phyloP scores from a whole-genome alignment of 2,888 invertebrate species.

The Amphiduros pacificus region DNA sequence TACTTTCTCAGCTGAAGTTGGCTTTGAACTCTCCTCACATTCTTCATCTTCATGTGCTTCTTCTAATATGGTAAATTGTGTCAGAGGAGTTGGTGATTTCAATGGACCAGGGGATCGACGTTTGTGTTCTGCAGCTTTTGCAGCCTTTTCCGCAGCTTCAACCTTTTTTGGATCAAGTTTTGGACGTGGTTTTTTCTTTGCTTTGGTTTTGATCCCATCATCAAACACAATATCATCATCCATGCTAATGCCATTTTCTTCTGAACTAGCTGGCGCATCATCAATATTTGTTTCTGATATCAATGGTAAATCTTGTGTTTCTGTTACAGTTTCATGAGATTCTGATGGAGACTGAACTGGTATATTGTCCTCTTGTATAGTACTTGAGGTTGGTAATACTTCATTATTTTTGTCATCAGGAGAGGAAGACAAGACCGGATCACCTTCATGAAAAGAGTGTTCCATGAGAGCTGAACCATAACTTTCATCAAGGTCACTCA shows the following conservation, averaged over 20 bases:
- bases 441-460: not conserved
- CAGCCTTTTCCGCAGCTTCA: not conserved
- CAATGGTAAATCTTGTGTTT: not conserved
- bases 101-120: too few species aligned
- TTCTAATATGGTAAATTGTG: too few species aligned
- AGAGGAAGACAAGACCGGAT: too few species aligned
- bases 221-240: not conserved
- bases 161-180: not conserved
- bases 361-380: not conserved
- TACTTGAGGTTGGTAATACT: not conserved
- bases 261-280: not conserved
- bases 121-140: too few species aligned
- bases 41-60: too few species aligned
- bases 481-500: conserved; percentile 11
- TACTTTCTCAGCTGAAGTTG: not conserved
- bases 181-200: not conserved
- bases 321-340: not conserved
- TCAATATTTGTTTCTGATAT: not conserved
- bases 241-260: not conserved
- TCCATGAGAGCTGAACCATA: not conserved
- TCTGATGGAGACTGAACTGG: not conserved
- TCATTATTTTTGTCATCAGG: too few species aligned
- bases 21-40: not conserved
- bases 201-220: not conserved
- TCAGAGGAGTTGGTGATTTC: too few species aligned